Evolutionary conservation across 1,140 invertebrate genomes (phyloP), one percentile per base, ranked within the genome.

Genomic region (Drosophila tani): DNA sequence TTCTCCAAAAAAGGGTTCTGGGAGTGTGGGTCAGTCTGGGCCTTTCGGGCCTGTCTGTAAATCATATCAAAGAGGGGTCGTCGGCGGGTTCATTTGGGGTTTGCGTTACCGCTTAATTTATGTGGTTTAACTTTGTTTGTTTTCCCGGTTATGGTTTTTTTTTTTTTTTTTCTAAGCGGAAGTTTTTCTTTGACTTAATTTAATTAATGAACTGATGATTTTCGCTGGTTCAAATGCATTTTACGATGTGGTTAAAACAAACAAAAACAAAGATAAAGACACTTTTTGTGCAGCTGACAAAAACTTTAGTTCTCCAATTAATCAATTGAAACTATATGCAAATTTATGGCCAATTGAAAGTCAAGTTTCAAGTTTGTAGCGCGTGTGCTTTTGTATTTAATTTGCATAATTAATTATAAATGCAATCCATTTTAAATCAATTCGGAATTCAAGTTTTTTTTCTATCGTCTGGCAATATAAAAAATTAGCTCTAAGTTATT

Each of bases 161-260:
- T 38, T 21, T 35, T 65, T 21, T 14, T 24, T n/a, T 29, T 7
- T 12, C 6, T 58, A 43, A 67, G 46, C 59, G 75, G 62, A 75
- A 82, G 75, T 67, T 86, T 88, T 83, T 67, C 53, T 59, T 47
- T 51, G 59, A 53, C 57, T 78, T 81, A 56, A 88, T 71, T 81
- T 68, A 83, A 81, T 88, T 84, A 88, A 87, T 87, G 64, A 90
- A 90, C 84, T 87, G 68, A 56, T 75, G 62, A 81, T 80, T 69
- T 78, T 19, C 64, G 38, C 27, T 51, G 57, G 40, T 29, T 29
- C 15, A 29, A 75, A 67, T 55, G 47, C 41, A 76, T 47, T 75
- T 77, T 35, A 32, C 38, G 21, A 38, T 32, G 19, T 19, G 19
- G 24, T 45, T 35, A 8, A n/a, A 55, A 51, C 27, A 29, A 17